Evolutionary conservation across 2,888 invertebrate genomes (phyloP).

Genomic region (Schizaphis graminum): DNA sequence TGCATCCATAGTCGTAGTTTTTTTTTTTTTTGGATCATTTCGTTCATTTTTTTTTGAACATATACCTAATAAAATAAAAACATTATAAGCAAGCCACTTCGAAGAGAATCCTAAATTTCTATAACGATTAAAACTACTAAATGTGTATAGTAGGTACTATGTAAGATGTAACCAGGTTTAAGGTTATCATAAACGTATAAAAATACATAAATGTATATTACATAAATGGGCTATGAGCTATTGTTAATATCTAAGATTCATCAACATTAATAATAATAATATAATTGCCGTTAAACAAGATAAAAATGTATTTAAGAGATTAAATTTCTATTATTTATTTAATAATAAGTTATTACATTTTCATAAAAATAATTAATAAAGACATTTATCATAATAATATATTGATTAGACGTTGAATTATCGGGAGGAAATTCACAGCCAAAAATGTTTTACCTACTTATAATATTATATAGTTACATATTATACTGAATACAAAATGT

Average conservation of each 20-base stretch:
- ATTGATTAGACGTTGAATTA: too few species aligned
- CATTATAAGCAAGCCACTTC: background rate
- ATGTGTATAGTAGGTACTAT: background rate
- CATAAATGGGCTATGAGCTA: background rate
- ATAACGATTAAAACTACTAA: background rate
- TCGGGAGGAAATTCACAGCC: too few species aligned
- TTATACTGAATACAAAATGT: too few species aligned
- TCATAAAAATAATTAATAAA: too few species aligned
- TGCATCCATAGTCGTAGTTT: background rate
- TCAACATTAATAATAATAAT: background rate
- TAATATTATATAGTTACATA: too few species aligned
- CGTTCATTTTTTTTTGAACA: background rate
- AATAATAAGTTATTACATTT: too few species aligned
- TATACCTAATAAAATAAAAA: background rate
- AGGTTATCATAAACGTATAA: background rate
- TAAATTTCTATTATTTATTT: too few species aligned
- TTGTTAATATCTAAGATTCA: background rate
- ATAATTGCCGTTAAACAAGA: background rate
- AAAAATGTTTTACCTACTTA: too few species aligned
- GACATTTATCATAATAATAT: too few species aligned
- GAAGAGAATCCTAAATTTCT: background rate
- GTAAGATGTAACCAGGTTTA: background rate
- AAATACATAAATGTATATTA: background rate
- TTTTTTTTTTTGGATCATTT: background rate
- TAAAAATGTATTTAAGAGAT: background rate